Evolutionary conservation across 2,113 vertebrate genomes (phyloP).

Genomic region (Oreochromis aureus): DNA sequence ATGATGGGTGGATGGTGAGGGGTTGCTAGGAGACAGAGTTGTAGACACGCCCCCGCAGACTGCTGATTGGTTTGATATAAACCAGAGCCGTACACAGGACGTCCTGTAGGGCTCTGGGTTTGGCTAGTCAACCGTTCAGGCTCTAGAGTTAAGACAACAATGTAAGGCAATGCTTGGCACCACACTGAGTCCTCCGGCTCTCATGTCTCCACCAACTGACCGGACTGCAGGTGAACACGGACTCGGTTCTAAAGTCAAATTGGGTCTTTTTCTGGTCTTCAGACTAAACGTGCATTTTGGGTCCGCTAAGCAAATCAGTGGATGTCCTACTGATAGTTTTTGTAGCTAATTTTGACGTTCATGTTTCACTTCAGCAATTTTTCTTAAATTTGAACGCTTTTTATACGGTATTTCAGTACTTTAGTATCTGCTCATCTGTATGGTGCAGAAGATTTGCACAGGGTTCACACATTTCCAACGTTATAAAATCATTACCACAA

Average conservation of each 20-base stretch:
- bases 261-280: neutral
- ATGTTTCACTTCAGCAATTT: neutral
- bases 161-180: conserved; percentile 66
- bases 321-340: neutral
- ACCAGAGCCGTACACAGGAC: neutral
- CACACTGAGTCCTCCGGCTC: conserved; percentile 6
- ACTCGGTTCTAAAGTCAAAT: neutral
- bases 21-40: conserved; percentile 57
- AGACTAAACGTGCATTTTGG: neutral
- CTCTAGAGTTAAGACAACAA: conserved; percentile 63
- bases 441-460: neutral
- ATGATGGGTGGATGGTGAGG: neutral
- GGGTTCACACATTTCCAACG: neutral
- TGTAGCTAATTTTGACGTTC: neutral
- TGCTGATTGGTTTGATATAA: neutral
- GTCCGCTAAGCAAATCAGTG: neutral
- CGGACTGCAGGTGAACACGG: neutral
- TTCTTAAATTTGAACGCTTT: neutral
- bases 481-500: neutral
- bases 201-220: neutral
- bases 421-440: neutral
- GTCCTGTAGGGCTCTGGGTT: neutral
- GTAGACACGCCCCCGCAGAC: conserved; percentile 42
- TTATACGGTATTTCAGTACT: neutral
- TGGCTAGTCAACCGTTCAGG: conserved; percentile 32